These are phyloP conservation scores for Anthrax anthrax DNA, from an alignment of 2,888 invertebrate genomes.

Conservation along the genomic window DNA sequence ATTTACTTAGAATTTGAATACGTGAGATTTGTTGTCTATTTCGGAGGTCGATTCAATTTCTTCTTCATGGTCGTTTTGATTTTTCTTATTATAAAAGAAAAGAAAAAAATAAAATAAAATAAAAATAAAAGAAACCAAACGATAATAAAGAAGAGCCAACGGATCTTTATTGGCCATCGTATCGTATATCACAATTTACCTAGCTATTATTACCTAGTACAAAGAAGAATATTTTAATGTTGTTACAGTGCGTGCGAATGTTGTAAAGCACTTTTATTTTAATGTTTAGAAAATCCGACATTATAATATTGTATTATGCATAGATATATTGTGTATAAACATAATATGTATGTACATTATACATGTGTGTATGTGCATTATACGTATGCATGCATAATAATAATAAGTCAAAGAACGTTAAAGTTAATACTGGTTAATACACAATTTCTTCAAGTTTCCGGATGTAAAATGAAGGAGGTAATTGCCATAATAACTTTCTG, in stretches of 20 bases:
- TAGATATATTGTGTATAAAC: too few species aligned
- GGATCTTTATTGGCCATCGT: background rate
- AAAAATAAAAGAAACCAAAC: too few species aligned
- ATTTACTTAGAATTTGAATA: conserved; percentile 10
- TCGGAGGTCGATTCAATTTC: conserved; percentile 8
- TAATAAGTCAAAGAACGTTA: too few species aligned
- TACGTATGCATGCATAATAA: too few species aligned
- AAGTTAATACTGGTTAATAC: background rate
- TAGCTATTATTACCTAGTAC: background rate
- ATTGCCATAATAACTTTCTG: conserved; percentile 13
- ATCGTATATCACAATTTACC: background rate
- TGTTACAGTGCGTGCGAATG: too few species aligned
- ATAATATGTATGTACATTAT: too few species aligned
- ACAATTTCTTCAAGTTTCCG: conserved; percentile 10
- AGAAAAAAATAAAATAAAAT: too few species aligned
- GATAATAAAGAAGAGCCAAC: background rate
- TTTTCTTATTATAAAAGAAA: background rate
- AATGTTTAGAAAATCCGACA: too few species aligned
- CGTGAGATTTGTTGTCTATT: conserved; percentile 12
- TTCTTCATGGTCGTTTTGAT: background rate
- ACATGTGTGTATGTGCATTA: too few species aligned
- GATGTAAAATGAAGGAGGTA: conserved; percentile 7
- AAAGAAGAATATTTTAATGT: too few species aligned
- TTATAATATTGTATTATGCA: too few species aligned
- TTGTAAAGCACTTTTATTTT: too few species aligned